Percentiles rank a stretch among this genome's conserved stretches.
Conservation (phyloP, 2,797 vertebrate species). For the Danio kyathit region DNA sequence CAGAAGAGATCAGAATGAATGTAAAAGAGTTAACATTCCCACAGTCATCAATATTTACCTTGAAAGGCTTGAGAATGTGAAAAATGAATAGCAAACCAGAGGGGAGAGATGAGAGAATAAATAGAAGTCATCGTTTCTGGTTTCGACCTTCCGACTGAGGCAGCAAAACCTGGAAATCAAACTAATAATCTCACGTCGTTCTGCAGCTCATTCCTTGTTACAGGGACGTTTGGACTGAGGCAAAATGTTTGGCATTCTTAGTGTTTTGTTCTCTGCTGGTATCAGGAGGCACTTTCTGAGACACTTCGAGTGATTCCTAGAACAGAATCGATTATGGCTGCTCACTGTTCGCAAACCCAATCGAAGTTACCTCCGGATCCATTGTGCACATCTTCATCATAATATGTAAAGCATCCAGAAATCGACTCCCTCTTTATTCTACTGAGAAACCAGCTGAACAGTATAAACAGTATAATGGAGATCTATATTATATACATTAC, state of each 20-base stretch:
- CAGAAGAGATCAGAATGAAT: conserved; percentile 42
- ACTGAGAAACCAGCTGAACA: conserved; percentile 31
- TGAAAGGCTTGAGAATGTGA: conserved; percentile 49
- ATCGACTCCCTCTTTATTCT: neutral
- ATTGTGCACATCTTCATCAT: conserved; percentile 29
- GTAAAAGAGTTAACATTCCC: conserved; percentile 63
- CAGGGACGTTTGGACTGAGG: conserved; percentile 9
- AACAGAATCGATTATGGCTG: conserved; percentile 78
- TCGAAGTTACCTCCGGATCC: conserved; percentile 24
- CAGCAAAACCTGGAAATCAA: conserved; percentile 39
- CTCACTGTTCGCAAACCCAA: conserved; percentile 29
- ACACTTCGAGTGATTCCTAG: conserved; percentile 74
- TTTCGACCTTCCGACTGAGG: conserved; percentile 31
- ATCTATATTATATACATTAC: conserved; percentile 32
- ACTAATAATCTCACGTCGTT: conserved; percentile 23
- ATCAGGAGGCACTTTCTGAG: conserved; percentile 38
- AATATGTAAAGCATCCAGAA: conserved; percentile 23
- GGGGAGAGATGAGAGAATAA: conserved; percentile 30
- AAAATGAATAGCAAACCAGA: conserved; percentile 32
- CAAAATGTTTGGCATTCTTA: conserved; percentile 40
- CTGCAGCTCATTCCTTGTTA: conserved; percentile 35
- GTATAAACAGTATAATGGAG: conserved; percentile 1
- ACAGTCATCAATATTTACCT: conserved; percentile 44
- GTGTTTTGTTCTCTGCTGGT: conserved; percentile 28
- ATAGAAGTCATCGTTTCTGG: conserved; percentile 32